Conservation (phyloP, 2,113 vertebrate genomes). For the Nibea coibor region DNA sequence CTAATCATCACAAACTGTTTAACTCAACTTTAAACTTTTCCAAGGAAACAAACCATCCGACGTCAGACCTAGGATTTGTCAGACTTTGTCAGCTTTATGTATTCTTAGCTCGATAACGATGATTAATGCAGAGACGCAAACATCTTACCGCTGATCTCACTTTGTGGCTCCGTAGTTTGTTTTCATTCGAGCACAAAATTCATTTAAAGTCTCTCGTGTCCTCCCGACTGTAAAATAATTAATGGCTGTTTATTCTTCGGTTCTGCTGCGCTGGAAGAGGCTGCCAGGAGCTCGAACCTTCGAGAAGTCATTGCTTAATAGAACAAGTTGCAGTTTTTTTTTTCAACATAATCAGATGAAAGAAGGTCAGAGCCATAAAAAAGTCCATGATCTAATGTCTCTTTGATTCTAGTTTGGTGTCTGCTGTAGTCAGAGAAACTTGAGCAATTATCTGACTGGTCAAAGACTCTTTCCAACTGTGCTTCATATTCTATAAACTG, state of each 20-base stretch:
- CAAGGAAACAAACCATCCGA: background rate
- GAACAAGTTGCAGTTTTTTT: constrained; percentile 6
- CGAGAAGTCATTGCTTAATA: constrained; percentile 3
- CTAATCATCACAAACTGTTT: background rate
- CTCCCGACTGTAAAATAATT: background rate
- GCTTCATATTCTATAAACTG: constrained; percentile 14
- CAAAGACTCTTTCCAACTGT: constrained; percentile 28
- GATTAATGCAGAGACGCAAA: constrained; percentile 14
- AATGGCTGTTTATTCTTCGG: constrained; percentile 20
- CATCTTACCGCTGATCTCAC: background rate
- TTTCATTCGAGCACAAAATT: constrained; percentile 20
- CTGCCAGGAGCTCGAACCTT: constrained; percentile 2
- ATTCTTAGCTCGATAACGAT: constrained; percentile 1
- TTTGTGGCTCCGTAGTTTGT: background rate
- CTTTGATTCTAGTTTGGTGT: constrained; percentile 19
- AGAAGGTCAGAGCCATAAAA: constrained; percentile 15
- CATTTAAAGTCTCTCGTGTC: constrained; percentile 3
- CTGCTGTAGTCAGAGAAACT: constrained; percentile 24
- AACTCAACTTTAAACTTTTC: background rate
- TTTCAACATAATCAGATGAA: constrained; percentile 33
- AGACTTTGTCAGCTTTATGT: background rate
- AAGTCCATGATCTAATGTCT: constrained; percentile 9
- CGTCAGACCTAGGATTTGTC: background rate
- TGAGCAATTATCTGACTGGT: constrained; percentile 42
- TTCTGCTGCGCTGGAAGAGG: background rate